Conservation (phyloP, 1,140 invertebrate species). For the Cyclargus thomasi region DNA sequence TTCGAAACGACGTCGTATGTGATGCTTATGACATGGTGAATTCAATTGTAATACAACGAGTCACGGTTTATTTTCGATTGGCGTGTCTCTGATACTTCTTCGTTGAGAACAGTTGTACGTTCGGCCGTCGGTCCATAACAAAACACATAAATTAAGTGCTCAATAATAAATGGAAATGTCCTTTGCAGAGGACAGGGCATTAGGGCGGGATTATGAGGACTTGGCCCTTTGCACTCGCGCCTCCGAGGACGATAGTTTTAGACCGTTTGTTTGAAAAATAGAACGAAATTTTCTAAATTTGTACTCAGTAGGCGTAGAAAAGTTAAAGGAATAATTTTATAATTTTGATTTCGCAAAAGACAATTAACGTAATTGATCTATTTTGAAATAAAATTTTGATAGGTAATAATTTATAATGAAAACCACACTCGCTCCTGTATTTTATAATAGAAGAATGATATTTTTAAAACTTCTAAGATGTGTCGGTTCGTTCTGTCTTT, state of each 20-base stretch:
- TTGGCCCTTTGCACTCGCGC: constrained; percentile 50
- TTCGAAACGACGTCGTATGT: constrained; percentile 23
- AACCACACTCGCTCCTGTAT: no score
- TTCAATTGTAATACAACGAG: neutral
- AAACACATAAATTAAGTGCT: constrained; percentile 76
- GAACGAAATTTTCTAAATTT: neutral
- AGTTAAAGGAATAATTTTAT: no score
- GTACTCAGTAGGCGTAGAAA: no score
- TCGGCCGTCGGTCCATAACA: constrained; percentile 70
- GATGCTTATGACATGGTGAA: neutral
- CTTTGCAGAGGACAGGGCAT: constrained; percentile 74
- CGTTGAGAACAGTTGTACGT: constrained; percentile 25
- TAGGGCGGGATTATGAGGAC: constrained; percentile 72
- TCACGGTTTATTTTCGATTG: constrained; percentile 30
- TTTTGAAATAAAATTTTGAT: no score
- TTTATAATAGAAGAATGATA: no score
- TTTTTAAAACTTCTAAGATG: no score
- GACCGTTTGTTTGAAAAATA: constrained; percentile 1
- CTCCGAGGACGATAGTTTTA: constrained; percentile 32
- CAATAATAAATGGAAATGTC: constrained; percentile 76
- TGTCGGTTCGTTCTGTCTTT: no score
- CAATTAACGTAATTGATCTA: no score
- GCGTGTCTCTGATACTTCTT: neutral
- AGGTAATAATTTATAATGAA: no score
- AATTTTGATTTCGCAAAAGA: no score